Evolutionary conservation across 1,140 invertebrate species (phyloP).

Genomic region (Drosophila dunni): DNA sequence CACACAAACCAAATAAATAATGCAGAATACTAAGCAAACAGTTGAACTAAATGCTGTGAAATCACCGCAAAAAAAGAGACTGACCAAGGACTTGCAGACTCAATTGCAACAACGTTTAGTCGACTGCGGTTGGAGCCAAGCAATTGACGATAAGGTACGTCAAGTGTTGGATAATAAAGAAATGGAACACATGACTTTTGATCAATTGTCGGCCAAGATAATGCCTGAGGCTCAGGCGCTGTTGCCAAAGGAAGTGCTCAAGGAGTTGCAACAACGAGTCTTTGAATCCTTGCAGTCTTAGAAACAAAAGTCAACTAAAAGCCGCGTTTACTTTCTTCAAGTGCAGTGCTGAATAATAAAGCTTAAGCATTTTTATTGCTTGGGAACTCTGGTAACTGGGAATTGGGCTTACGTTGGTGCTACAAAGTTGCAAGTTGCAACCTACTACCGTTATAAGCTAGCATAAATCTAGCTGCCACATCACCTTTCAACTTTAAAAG

Average conservation of each 20-base stretch:
- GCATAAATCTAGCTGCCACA: conserved; percentile 47
- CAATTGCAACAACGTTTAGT: conserved; percentile 1
- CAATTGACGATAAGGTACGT: neutral
- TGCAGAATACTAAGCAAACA: neutral
- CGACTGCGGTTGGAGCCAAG: conserved; percentile 12
- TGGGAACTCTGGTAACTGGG: neutral
- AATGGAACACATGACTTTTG: neutral
- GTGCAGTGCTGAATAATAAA: neutral
- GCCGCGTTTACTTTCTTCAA: neutral
- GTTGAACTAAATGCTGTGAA: neutral
- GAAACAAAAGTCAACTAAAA: neutral
- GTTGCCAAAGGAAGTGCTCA: conserved; percentile 1
- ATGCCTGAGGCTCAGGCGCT: conserved; percentile 10
- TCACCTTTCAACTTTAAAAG: conserved; percentile 51
- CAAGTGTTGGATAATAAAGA: neutral
- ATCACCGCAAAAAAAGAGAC: neutral
- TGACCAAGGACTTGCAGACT: neutral
- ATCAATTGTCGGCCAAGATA: conserved; percentile 5
- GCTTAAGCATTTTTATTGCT: conserved; percentile 3
- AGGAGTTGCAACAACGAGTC: neutral
- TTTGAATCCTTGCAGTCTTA: conserved; percentile 3
- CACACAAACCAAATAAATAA: neutral
- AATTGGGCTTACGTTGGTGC: too few species aligned
- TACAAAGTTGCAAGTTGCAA: conserved; percentile 7
- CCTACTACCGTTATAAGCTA: conserved; percentile 18